A percentile compares a stretch with the other conserved stretches of the same genome.
Conservation (phyloP, 1,140 invertebrate species). For the Portunus trituberculatus region DNA sequence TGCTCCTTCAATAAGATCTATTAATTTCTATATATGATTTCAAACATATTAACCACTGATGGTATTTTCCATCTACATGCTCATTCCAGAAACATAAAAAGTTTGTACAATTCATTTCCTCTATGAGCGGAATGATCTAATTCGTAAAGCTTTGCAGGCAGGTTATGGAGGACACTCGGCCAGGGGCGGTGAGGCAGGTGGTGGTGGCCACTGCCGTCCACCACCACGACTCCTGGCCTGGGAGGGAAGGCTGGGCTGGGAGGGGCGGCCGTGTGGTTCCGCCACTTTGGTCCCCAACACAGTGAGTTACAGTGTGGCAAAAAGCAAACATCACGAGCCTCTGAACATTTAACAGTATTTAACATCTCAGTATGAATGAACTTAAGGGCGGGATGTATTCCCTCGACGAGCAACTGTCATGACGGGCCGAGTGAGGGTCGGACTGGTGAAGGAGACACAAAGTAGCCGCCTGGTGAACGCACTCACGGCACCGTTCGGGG, state of each 20-base stretch:
- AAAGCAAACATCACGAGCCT: background rate
- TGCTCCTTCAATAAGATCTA: background rate
- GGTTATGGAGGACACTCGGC: background rate
- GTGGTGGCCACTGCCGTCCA: background rate
- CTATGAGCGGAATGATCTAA: background rate
- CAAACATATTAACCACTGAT: background rate
- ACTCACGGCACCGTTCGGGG: background rate
- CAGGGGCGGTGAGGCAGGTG: background rate
- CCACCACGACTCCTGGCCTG: too few species aligned
- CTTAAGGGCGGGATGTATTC: background rate
- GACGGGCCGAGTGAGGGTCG: background rate
- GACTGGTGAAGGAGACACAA: background rate
- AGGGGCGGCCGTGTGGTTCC: background rate
- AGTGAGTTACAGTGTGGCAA: background rate
- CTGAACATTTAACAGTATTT: background rate
- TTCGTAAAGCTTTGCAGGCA: background rate
- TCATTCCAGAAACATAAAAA: slow-evolving; percentile 1
- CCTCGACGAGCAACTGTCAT: slow-evolving; percentile 7
- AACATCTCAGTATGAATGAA: background rate
- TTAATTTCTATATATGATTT: background rate
- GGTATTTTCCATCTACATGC: background rate
- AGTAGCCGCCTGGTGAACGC: background rate
- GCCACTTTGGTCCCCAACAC: background rate
- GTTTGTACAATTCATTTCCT: slow-evolving; percentile 15
- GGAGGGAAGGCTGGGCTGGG: too few species aligned